Evolutionary conservation across 2,888 invertebrate species (phyloP).

Genomic region (Deroplatys truncata): DNA sequence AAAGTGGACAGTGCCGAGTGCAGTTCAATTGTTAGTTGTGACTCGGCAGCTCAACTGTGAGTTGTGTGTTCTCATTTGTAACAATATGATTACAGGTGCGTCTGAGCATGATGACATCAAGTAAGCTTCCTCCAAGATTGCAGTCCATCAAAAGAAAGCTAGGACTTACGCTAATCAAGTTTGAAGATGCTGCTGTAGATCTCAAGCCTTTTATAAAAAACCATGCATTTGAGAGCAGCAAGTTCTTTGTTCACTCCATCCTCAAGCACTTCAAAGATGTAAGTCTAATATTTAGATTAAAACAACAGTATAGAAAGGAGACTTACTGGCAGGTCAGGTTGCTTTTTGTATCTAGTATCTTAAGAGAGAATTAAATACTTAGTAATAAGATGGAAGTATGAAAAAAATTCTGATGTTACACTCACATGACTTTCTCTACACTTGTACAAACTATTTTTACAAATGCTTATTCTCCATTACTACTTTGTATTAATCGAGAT

Average conservation of each 20-base stretch:
- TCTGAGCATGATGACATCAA: conserved; percentile 84
- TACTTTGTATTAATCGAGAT: no score
- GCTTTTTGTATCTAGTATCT: not conserved
- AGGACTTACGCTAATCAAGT: conserved; percentile 85
- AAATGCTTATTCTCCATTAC: no score
- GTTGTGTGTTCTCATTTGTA: no score
- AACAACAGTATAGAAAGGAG: not conserved
- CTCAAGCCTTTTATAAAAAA: conserved; percentile 81
- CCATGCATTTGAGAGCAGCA: conserved; percentile 89
- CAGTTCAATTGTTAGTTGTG: no score
- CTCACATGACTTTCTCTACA: no score
- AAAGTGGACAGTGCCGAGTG: no score
- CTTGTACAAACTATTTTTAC: no score
- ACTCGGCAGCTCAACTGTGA: no score
- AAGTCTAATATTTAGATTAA: conserved; percentile 35
- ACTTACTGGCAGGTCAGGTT: not conserved
- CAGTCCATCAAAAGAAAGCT: conserved; percentile 77
- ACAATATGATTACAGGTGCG: conserved; percentile 61
- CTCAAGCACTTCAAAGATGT: conserved; percentile 82
- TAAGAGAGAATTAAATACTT: no score
- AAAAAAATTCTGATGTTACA: no score
- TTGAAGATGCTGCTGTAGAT: conserved; percentile 94
- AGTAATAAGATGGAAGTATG: no score
- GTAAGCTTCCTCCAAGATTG: conserved; percentile 73
- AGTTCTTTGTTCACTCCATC: conserved; percentile 75